Percentiles rank a stretch among this genome's conserved stretches.
These are phyloP conservation scores for Caerostris darwini DNA, from an alignment of 1,140 invertebrate genomes.

Conservation along the genomic window DNA sequence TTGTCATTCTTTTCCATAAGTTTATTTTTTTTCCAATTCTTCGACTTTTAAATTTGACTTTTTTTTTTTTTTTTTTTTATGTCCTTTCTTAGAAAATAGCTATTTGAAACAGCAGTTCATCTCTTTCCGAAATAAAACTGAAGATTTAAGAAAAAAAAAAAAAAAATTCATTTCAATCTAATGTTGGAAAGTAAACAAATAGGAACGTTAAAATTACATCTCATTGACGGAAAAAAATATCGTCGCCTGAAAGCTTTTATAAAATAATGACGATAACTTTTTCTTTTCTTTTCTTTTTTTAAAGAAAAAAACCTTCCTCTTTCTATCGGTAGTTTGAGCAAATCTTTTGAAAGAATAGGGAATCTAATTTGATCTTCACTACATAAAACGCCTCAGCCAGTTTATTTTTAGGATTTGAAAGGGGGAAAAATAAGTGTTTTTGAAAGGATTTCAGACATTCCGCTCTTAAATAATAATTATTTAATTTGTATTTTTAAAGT, in stretches of 20 bases:
- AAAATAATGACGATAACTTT: conserved; percentile 31
- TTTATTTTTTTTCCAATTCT: not conserved
- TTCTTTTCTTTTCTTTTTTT: not conserved
- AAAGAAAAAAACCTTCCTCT: not conserved
- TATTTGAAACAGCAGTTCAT: not conserved
- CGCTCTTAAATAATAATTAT: conserved; percentile 16
- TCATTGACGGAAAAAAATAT: conserved; percentile 11
- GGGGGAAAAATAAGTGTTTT: not conserved
- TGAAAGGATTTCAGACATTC: not conserved
- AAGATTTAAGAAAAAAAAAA: not conserved
- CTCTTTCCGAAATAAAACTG: not conserved
- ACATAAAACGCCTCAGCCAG: not conserved
- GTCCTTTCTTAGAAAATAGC: not conserved
- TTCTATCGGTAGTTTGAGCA: not conserved
- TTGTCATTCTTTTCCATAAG: not conserved
- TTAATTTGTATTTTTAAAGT: not conserved
- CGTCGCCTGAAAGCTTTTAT: conserved; percentile 31
- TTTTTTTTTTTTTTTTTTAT: not conserved
- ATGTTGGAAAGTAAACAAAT: conserved; percentile 18
- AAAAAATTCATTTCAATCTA: conserved; percentile 16
- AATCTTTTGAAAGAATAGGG: conserved; percentile 12
- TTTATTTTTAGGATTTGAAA: conserved; percentile 28
- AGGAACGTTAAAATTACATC: conserved; percentile 32
- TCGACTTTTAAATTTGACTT: not conserved
- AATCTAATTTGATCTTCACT: conserved; percentile 22